phyloP scores from a whole-genome alignment of 2,797 vertebrate genomes.

The Fundulus diaphanus region DNA sequence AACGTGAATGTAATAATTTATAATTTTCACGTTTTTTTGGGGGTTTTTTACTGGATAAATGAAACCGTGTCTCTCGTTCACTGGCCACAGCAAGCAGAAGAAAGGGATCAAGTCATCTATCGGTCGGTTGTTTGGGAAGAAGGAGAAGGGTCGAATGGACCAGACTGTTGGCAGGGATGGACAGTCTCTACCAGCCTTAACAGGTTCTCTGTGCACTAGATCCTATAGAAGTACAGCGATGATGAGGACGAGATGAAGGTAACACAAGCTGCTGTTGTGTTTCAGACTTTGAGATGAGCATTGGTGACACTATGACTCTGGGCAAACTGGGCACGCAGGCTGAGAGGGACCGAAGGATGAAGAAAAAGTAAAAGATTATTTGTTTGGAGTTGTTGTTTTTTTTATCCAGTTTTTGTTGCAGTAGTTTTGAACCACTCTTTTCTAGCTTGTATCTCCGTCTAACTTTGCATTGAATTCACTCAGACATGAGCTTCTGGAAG shows the following conservation, averaged over 20 bases:
- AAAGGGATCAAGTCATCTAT: constrained; percentile 97
- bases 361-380: constrained; percentile 87
- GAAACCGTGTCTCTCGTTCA: not conserved
- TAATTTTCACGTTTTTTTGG: not conserved
- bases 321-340: constrained; percentile 95
- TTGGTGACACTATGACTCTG: constrained; percentile 91
- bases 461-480: constrained; percentile 31
- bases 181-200: constrained; percentile 69
- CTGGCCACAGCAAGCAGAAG: constrained; percentile 87
- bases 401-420: not conserved
- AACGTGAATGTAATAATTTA: not conserved
- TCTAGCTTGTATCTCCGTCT: not conserved
- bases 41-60: not conserved
- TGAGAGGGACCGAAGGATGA: constrained; percentile 92
- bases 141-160: constrained; percentile 91
- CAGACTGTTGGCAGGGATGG: constrained; percentile 86
- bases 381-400: not conserved
- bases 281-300: constrained; percentile 88
- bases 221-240: not conserved
- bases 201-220: constrained; percentile 54
- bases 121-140: constrained; percentile 94
- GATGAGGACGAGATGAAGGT: constrained; percentile 6
- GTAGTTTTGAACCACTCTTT: not conserved
- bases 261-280: constrained; percentile 42
- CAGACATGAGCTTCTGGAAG: constrained; percentile 95